phyloP scores from a whole-genome alignment of 2,888 invertebrate genomes.

The Nymphalis c-album region DNA sequence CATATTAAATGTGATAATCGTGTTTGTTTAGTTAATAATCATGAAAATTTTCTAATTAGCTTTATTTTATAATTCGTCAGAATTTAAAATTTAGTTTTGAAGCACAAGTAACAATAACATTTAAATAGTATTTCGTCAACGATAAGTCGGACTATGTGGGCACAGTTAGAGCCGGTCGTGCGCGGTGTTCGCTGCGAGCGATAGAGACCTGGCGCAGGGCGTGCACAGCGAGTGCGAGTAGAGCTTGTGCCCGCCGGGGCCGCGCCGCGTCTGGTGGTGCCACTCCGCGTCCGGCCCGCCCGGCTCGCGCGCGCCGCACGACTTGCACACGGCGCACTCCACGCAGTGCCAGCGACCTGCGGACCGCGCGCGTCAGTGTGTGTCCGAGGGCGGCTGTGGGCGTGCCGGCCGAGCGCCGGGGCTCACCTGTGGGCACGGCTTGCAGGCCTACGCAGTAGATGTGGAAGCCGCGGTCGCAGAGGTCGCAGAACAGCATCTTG shows the following conservation, averaged over 20 bases:
- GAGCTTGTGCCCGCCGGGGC: constrained; percentile 74
- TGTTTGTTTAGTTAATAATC: too few relatives aligned
- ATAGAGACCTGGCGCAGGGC: constrained; percentile 84
- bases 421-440: constrained; percentile 88
- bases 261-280: constrained; percentile 78
- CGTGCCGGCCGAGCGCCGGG: neutral
- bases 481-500: constrained; percentile 96
- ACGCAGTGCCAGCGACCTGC: constrained; percentile 92
- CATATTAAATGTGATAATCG: neutral
- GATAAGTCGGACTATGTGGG: neutral
- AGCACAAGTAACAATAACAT: too few relatives aligned
- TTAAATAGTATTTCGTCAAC: neutral
- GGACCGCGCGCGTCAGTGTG: neutral
- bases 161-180: constrained; percentile 1
- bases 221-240: constrained; percentile 85
- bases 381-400: rapidly evolving
- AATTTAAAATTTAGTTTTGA: too few relatives aligned
- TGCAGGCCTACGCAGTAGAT: constrained; percentile 93
- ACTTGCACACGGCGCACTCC: constrained; percentile 87
- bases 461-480: constrained; percentile 96
- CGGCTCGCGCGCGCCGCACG: constrained; percentile 81
- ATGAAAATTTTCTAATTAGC: too few relatives aligned
- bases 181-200: neutral
- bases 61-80: too few relatives aligned
- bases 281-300: constrained; percentile 60